Evolutionary conservation across 2,113 vertebrate species (phyloP), one percentile per base, ranked within the genome.

Genomic region (Hoplias malabaricus): DNA sequence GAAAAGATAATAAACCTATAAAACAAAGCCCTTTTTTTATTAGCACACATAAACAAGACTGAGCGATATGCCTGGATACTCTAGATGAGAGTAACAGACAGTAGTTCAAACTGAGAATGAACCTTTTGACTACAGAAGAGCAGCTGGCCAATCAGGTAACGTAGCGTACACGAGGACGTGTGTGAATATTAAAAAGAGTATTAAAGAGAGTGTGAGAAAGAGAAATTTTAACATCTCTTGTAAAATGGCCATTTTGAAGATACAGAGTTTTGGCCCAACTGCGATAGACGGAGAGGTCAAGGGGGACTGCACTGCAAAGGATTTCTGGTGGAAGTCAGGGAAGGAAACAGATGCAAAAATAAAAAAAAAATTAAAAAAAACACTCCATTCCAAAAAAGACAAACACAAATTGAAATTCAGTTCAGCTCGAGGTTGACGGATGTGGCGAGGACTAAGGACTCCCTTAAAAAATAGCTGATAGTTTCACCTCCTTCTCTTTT

Each of bases 391-490:
- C n/a, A n/a, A n/a, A 79, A 84, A 13, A 67, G 78, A 84, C 85
- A 84, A 88, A 86, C 85, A 81, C 78, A 79, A 87, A 86, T 88
- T 78, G 80, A 83, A 84, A 84, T 43, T 43, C 48, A 46, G 65
- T 46, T 69, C 75, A 77, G 61, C 61, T 40, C 25, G 46, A 75
- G 34, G 75, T 46, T 69, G 65, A 59, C 25, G 65, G 75, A 77
- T 77, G 75, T 70, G 54, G 54, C 10, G 14, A 50, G 31, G 36
- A 77, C 31, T 12, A 33, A 69, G 54, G 23, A 63, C 14, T 31
- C 46, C 19, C 29, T 27, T 19, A 19, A 56, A 27, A 61, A 33
- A 33, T 61, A 1, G 8, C 19, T 46, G 1, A n/a, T 2, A 53
- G 23, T 19, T 2, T 50, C 21, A 3, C 7, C 19, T n/a, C 33